Evolutionary conservation across 2,888 invertebrate species (phyloP).

Genomic region (Crepidodera aurea): DNA sequence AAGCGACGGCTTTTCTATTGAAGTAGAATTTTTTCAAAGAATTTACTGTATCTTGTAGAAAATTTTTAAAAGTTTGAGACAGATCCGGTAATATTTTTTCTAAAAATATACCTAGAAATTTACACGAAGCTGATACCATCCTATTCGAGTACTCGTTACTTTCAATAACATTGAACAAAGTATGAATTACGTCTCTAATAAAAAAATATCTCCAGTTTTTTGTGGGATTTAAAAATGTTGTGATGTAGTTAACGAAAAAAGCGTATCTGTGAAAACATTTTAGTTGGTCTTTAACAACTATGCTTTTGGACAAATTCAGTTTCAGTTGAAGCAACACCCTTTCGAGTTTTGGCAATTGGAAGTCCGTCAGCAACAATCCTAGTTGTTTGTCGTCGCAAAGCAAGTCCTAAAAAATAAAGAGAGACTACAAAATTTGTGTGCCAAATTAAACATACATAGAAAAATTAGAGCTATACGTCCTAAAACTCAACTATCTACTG

Average conservation of each 20-base stretch:
- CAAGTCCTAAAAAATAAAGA: slow-evolving; percentile 56
- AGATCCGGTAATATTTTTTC: slow-evolving; percentile 61
- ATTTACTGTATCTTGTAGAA: slow-evolving; percentile 65
- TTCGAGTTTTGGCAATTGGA: slow-evolving; percentile 48
- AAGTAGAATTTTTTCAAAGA: slow-evolving; percentile 59
- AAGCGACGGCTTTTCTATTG: slow-evolving; percentile 50
- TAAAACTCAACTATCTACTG: too few species aligned
- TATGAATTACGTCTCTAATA: slow-evolving; percentile 66
- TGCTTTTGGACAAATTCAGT: slow-evolving; percentile 65
- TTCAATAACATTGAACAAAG: slow-evolving; percentile 65
- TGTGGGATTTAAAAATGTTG: slow-evolving; percentile 56
- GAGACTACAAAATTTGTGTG: too few species aligned
- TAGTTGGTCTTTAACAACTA: slow-evolving; percentile 64
- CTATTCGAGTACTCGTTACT: slow-evolving; percentile 51
- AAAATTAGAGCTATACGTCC: too few species aligned
- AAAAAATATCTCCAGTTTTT: slow-evolving; percentile 63
- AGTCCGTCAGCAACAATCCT: slow-evolving; percentile 35
- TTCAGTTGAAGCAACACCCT: slow-evolving; percentile 52
- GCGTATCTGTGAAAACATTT: slow-evolving; percentile 67
- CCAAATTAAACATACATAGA: too few species aligned
- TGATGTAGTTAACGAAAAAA: slow-evolving; percentile 60
- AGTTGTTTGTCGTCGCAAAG: slow-evolving; percentile 40
- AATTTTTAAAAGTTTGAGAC: slow-evolving; percentile 60
- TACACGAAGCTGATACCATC: slow-evolving; percentile 52
- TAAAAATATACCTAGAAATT: slow-evolving; percentile 63